Percentiles rank a stretch among this genome's conserved stretches.
phyloP scores from a whole-genome alignment of 1,140 invertebrate species.

The Aphidius ervi region DNA sequence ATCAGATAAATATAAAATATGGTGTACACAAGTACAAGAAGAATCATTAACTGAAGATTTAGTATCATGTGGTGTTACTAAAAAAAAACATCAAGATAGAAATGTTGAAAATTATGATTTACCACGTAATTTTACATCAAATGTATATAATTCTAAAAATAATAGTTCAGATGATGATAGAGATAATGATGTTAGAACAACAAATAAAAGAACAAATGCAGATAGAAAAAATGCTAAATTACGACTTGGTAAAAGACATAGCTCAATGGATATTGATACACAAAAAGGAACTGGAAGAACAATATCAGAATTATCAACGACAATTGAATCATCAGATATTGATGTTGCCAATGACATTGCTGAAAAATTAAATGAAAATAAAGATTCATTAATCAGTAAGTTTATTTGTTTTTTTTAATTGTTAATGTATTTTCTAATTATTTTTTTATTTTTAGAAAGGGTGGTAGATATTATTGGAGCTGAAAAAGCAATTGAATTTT shows the following conservation, averaged over 20 bases:
- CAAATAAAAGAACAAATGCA: conserved; percentile 57
- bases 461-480: conserved; percentile 70
- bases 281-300: conserved; percentile 53
- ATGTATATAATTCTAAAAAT: conserved; percentile 35
- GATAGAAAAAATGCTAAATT: conserved; percentile 60
- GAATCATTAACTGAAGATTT: conserved; percentile 60
- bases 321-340: conserved; percentile 51
- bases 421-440: neutral
- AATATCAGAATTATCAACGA: conserved; percentile 55
- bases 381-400: conserved; percentile 68
- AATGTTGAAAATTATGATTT: conserved; percentile 62
- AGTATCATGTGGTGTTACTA: conserved; percentile 58
- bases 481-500: conserved; percentile 70
- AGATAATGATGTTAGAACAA: conserved; percentile 41
- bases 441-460: conserved; percentile 58
- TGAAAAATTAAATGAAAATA: conserved; percentile 65
- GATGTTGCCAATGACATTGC: conserved; percentile 67
- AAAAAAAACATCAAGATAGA: conserved; percentile 52
- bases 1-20: conserved; percentile 60
- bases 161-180: conserved; percentile 52
- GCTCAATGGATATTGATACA: conserved; percentile 48
- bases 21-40: conserved; percentile 60
- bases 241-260: conserved; percentile 55
- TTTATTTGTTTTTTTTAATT: conserved; percentile 27
- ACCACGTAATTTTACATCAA: conserved; percentile 37